These are phyloP conservation scores for Punctoribates punctum DNA, from an alignment of 2,888 invertebrate genomes.

Conservation along the genomic window DNA sequence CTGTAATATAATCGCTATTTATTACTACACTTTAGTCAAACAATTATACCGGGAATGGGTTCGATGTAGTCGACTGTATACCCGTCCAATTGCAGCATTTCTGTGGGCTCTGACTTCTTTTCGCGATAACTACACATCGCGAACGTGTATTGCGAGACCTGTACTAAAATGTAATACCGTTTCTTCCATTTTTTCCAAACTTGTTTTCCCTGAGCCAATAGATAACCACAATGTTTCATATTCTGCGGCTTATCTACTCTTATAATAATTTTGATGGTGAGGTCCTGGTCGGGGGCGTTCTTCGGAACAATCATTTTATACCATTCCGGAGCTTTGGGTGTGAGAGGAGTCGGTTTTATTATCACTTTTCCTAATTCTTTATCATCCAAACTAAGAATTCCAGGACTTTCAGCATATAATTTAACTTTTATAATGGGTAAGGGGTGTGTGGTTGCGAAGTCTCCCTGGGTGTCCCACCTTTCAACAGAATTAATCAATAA, in stretches of 20 bases:
- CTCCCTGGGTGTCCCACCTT: conserved; percentile 99
- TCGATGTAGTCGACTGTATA: conserved; percentile 99
- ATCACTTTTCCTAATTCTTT: conserved; percentile 85
- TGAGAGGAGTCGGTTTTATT: conserved; percentile 49
- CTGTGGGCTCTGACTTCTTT: conserved; percentile 97
- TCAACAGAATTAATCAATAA: neutral
- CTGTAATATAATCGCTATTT: conserved; percentile 19
- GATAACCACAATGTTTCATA: conserved; percentile 97
- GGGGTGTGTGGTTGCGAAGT: conserved; percentile 96
- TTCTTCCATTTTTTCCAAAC: conserved; percentile 99
- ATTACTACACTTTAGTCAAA: conserved; percentile 49
- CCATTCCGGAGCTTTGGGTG: conserved; percentile 73
- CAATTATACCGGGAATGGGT: conserved; percentile 73
- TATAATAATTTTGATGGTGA: conserved; percentile 94
- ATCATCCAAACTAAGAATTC: conserved; percentile 95
- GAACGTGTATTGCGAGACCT: conserved; percentile 96
- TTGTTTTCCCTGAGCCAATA: conserved; percentile 88
- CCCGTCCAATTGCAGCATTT: conserved; percentile 99
- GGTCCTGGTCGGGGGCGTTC: conserved; percentile 89
- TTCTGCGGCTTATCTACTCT: conserved; percentile 98
- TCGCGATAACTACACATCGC: conserved; percentile 99
- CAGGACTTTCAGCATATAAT: conserved; percentile 93
- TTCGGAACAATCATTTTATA: conserved; percentile 95
- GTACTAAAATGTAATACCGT: conserved; percentile 94
- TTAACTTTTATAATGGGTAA: conserved; percentile 96